Evolutionary conservation across 2,797 vertebrate genomes (phyloP).

Genomic region (Pyrocephalus nanus): DNA sequence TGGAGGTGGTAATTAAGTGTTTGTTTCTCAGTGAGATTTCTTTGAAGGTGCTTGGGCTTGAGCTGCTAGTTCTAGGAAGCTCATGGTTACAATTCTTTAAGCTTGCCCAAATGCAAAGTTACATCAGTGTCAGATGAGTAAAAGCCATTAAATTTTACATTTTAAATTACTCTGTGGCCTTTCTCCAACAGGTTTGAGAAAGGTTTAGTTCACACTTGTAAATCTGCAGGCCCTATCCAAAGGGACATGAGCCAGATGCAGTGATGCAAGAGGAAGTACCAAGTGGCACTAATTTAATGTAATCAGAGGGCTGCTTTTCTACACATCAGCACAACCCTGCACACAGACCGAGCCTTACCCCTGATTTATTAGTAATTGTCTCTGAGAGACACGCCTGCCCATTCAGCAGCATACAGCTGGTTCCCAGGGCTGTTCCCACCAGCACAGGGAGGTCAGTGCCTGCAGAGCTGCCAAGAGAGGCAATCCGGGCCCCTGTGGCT

Average conservation of each 20-base stretch:
- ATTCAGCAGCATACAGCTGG: background rate
- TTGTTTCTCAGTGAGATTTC: background rate
- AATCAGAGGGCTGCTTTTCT: slow-evolving; percentile 31
- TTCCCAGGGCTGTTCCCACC: background rate
- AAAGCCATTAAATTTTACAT: background rate
- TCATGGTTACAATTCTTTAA: background rate
- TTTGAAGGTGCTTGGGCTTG: background rate
- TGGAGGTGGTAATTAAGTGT: background rate
- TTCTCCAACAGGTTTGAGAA: background rate
- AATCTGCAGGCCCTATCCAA: background rate
- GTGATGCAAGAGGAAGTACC: slow-evolving; percentile 28
- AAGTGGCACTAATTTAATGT: slow-evolving; percentile 14
- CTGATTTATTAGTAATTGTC: background rate
- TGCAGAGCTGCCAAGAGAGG: background rate
- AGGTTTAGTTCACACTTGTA: background rate
- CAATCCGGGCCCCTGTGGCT: background rate
- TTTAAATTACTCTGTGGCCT: background rate
- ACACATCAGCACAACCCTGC: slow-evolving; percentile 4
- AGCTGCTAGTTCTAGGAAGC: background rate
- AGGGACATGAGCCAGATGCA: background rate
- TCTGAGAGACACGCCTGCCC: background rate
- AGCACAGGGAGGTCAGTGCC: background rate
- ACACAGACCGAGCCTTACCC: background rate
- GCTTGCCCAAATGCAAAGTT: slow-evolving; percentile 4
- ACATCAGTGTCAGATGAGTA: background rate